Percentiles rank a stretch among this genome's conserved stretches.
Evolutionary conservation across 2,797 vertebrate species (phyloP).

Genomic region (Loriculus beryllinus): DNA sequence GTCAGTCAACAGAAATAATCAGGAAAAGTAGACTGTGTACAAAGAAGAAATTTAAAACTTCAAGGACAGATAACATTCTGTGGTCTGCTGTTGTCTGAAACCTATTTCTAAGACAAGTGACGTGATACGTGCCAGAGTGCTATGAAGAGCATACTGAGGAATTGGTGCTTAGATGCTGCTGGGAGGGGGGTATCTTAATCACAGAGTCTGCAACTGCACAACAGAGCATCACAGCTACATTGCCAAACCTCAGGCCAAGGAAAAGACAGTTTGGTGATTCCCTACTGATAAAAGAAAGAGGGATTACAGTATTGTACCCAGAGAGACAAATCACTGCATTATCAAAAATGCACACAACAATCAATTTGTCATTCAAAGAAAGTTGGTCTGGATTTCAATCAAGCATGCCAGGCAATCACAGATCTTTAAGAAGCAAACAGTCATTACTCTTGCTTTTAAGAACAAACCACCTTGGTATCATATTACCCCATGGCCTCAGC

Average conservation of each 20-base stretch:
- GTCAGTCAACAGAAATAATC: neutral
- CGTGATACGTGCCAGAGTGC: neutral
- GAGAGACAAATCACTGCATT: neutral
- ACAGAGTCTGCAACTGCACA: neutral
- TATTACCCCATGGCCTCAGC: neutral
- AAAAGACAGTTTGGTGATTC: neutral
- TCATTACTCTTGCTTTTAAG: neutral
- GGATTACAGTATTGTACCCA: neutral
- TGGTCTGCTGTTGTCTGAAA: neutral
- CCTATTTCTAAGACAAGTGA: neutral
- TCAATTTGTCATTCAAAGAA: constrained; percentile 23
- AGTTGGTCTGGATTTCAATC: neutral
- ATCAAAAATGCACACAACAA: constrained; percentile 10
- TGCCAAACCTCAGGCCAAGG: neutral
- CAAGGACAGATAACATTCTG: neutral
- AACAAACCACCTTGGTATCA: neutral
- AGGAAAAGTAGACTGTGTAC: neutral
- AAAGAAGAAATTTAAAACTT: neutral
- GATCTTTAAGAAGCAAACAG: neutral
- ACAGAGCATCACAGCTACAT: accelerated
- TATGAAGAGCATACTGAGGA: neutral
- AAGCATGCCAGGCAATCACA: neutral
- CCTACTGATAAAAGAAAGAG: neutral
- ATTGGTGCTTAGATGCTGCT: neutral
- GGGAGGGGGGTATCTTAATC: neutral